Evolutionary conservation across 1,140 invertebrate genomes (phyloP), one percentile per base, ranked within the genome.

Genomic region (Drosophila prosaltans): DNA sequence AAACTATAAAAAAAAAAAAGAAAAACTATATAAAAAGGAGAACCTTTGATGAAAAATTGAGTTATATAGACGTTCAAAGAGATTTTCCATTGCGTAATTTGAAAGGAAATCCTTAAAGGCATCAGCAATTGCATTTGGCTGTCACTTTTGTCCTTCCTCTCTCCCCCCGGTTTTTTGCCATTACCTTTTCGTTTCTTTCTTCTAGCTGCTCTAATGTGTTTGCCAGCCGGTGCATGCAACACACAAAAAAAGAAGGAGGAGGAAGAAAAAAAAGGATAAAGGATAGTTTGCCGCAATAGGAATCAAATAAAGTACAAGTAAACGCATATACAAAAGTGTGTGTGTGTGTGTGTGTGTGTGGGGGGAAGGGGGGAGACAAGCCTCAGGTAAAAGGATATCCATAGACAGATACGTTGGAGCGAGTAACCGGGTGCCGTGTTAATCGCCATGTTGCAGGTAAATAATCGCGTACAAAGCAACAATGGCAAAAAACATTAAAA

Each of bases 401-500:
- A 69, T 69, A 60, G 63, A 68, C 40, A 54, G 58, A 36, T 36
- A 30, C 0, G n/a, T 16, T 8, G 61, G 26, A 10, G 10, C 68
- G 68, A 57, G 75, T 66, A 66, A 48, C 63, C 75, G 69, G 77
- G 77, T 74, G 79, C 76, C 75, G 75, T 67, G 65, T 79, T 79
- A 79, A 79, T 79, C 77, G 77, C 76, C 69, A 79, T 79, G 77
- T 79, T 79, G 75, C 77, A 79, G 77, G 77, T 79, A 79, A 79
- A 79, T 75, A 78, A 78, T 79, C 76, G 76, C 76, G 76, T 73
- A 77, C 76, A 79, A 79, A 69, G 76, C 70, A 79, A 79, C 77
- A 79, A 79, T 74, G 77, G 63, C 65, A 73, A 72, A 78, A 64
- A 66, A 63, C 60, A 26, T 21, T 26, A 39, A 11, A 39, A 39